These are phyloP conservation scores for Argyrosomus regius DNA, from an alignment of 2,797 vertebrate genomes.

Conservation along the genomic window DNA sequence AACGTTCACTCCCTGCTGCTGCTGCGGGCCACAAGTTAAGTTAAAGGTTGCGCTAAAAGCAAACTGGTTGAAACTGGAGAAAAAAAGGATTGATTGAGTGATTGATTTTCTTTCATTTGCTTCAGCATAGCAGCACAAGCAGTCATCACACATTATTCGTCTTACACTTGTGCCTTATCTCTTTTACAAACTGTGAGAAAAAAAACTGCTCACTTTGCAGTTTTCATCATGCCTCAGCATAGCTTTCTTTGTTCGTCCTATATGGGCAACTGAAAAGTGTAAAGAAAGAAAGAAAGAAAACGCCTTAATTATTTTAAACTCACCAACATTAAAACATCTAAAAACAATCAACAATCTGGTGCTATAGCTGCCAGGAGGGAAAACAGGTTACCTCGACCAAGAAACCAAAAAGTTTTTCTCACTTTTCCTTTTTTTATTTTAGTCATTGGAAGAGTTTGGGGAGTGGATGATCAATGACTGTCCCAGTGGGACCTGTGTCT, in stretches of 20 bases:
- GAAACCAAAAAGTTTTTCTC: background rate
- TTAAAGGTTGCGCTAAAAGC: conserved; percentile 39
- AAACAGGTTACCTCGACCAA: background rate
- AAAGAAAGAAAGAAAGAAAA: background rate
- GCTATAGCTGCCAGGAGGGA: background rate
- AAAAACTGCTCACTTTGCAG: background rate
- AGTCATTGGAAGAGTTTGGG: conserved; percentile 1
- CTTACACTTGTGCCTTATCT: background rate
- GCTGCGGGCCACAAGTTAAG: background rate
- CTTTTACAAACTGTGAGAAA: background rate
- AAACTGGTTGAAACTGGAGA: no score
- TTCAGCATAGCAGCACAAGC: conserved; percentile 4
- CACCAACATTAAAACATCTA: background rate
- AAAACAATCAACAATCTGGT: background rate
- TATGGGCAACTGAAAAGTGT: background rate
- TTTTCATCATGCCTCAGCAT: background rate
- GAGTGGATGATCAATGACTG: conserved; percentile 44
- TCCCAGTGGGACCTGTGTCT: conserved; percentile 59
- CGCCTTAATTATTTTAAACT: background rate
- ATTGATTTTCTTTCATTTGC: conserved; percentile 28
- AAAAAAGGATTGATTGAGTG: no score
- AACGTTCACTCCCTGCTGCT: conserved; percentile 18
- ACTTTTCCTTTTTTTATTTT: conserved; percentile 10
- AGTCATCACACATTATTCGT: background rate
- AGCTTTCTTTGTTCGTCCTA: background rate